Evolutionary conservation across 2,113 vertebrate species (phyloP).

Genomic region (Rhineura floridana): DNA sequence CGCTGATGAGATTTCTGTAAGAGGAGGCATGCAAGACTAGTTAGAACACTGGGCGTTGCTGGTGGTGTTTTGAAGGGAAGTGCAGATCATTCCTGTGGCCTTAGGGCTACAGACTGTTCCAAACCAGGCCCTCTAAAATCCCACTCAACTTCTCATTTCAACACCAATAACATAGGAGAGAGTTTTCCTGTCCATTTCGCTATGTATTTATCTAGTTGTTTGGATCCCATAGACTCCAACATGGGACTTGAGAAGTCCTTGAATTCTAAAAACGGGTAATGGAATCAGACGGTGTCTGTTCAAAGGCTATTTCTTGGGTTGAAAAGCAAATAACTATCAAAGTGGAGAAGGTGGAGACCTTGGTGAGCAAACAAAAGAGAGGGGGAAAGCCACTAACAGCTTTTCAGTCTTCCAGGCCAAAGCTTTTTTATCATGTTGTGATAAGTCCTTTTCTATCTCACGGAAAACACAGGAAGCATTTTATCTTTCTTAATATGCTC

Average conservation of each 20-base stretch:
- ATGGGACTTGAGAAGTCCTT: background rate
- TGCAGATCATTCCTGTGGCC: background rate
- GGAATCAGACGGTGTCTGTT: background rate
- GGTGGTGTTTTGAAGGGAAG: background rate
- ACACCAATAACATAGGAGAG: background rate
- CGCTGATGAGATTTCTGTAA: background rate
- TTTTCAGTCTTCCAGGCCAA: background rate
- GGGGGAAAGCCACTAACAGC: background rate
- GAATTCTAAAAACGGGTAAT: background rate
- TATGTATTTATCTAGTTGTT: no score
- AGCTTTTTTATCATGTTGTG: background rate
- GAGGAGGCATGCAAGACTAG: background rate
- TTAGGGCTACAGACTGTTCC: background rate
- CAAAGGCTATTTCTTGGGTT: background rate
- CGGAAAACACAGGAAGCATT: background rate
- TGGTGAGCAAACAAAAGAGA: background rate
- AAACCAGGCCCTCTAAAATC: background rate
- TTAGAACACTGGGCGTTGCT: fast-evolving
- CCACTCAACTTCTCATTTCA: background rate
- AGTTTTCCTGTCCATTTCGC: background rate
- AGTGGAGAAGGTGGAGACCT: background rate
- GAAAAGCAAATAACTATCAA: background rate
- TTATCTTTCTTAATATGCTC: background rate
- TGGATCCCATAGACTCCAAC: background rate
- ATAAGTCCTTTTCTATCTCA: background rate